Base-by-base conservation (phyloP, 2,113 vertebrate genomes). In the Pterocles gutturalis region DNA sequence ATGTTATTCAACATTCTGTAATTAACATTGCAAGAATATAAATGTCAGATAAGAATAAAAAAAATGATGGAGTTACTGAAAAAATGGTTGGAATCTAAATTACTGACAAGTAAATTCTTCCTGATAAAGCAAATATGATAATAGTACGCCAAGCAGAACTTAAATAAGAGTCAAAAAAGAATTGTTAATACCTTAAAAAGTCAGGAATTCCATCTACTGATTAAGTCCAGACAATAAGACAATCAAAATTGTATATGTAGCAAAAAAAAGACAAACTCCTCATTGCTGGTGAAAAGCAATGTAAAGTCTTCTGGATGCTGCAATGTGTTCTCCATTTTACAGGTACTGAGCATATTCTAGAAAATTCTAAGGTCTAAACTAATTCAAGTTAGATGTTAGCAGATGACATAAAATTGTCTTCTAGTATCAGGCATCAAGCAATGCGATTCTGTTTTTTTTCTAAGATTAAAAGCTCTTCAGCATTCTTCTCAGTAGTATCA, bases 1-100 rank as follows among this genome's bases (percentile, higher is more conserved):
- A 84, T 58, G n/a, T 78, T 95, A 87, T 60, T 90, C 48, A 87
- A 85, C 38, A 82, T 85, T 82, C 53, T 79, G 13, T 76, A 89
- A 95, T 78, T 91, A 89, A 71, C 26, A 66, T 4, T 61, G 53
- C 41, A 82, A 16, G 11, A 89, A 46, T 16, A 38, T 55, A 89
- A 84, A 91, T 46, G 57, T 82, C 77, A 95, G 34, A 60, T 41
- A 88, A 95, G 29, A 79, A 87, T 25, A 81, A 87, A 91, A 87
- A 76, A 97, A 83, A 55, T 53, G 1, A 91, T 54, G 22, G 8
- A 6, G 28, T 62, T 93, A 77, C 31, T n/a, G 49, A 84, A 62
- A 83, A 96, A 94, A 91, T 66, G 7, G 38, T 48, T 89, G 26
- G 70, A 85, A 83, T 49, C 28, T 64, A 85, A 93, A 54, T 62